Evolutionary conservation across 2,113 vertebrate genomes (phyloP).

Genomic region (Terrapene triunguis): DNA sequence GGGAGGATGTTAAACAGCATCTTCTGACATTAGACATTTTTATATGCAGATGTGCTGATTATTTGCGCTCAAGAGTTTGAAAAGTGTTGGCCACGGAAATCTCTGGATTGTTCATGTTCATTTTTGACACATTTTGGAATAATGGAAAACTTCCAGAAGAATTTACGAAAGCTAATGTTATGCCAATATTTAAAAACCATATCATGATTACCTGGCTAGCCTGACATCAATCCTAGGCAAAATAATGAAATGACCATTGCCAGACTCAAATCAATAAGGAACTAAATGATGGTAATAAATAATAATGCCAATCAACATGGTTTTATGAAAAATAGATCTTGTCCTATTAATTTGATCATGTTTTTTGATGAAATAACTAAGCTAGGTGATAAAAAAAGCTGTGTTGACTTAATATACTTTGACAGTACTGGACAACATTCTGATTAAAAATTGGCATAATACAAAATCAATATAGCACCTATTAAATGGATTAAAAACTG

Average conservation of each 20-base stretch:
- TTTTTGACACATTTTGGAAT: not conserved
- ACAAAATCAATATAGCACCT: constrained; percentile 37
- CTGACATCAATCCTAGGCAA: constrained; percentile 26
- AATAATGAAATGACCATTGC: constrained; percentile 40
- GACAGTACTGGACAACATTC: constrained; percentile 23
- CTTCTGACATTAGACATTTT: not conserved
- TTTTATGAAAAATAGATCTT: constrained; percentile 54
- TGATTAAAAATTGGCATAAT: constrained; percentile 50
- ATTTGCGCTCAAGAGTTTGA: not conserved
- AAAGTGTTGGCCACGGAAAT: constrained; percentile 4
- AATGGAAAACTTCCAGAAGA: not conserved
- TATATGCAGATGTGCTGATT: not conserved
- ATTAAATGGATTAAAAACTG: constrained; percentile 27
- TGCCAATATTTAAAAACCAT: not conserved
- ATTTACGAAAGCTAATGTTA: not conserved
- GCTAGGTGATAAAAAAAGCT: constrained; percentile 23
- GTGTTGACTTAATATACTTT: constrained; percentile 49
- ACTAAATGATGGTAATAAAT: constrained; percentile 52
- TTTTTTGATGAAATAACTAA: constrained; percentile 48
- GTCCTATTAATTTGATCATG: constrained; percentile 46
- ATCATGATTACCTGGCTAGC: constrained; percentile 19
- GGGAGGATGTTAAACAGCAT: not conserved
- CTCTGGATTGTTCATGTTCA: not conserved
- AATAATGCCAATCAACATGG: constrained; percentile 63
- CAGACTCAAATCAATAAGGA: constrained; percentile 44